Conservation (phyloP, 2,113 vertebrate species). For the Ictidomys tridecemlineatus region DNA sequence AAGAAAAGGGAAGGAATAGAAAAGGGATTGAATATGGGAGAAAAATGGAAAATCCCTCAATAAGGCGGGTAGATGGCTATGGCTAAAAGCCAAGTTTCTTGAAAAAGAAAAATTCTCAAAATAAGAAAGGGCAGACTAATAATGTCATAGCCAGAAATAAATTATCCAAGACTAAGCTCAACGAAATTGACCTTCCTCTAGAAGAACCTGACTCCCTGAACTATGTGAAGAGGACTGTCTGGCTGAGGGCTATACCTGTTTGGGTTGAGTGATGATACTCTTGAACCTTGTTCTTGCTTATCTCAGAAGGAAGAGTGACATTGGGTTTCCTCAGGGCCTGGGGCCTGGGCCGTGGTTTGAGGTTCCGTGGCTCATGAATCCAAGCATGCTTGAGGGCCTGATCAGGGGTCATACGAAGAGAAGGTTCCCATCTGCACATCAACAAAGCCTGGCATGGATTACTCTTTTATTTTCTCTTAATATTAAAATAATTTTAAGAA, state of each 20-base stretch:
- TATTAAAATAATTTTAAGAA: constrained; percentile 27
- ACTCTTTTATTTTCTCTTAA: constrained; percentile 39
- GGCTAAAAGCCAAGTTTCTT: neutral
- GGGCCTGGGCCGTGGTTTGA: constrained; percentile 85
- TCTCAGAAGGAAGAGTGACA: constrained; percentile 77
- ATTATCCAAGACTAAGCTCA: neutral
- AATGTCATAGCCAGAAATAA: neutral
- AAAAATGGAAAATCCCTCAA: constrained; percentile 24
- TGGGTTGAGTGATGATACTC: constrained; percentile 46
- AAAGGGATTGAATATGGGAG: neutral
- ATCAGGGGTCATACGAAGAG: constrained; percentile 94
- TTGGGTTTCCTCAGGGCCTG: constrained; percentile 83
- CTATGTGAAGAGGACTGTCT: neutral
- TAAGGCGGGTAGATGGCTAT: neutral
- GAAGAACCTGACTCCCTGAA: too few relatives aligned
- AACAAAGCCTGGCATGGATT: neutral
- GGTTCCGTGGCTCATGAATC: constrained; percentile 92
- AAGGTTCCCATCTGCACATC: constrained; percentile 94
- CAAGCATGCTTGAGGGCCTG: constrained; percentile 94
- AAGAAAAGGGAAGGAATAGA: neutral
- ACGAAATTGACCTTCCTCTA: neutral
- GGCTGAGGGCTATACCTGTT: neutral
- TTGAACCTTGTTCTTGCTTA: constrained; percentile 80
- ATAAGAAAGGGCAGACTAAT: neutral
- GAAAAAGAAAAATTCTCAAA: neutral